A percentile compares a stretch with the other conserved stretches of the same genome.
phyloP scores from a whole-genome alignment of 2,113 vertebrate genomes.

The Mystacornis crossleyi region DNA sequence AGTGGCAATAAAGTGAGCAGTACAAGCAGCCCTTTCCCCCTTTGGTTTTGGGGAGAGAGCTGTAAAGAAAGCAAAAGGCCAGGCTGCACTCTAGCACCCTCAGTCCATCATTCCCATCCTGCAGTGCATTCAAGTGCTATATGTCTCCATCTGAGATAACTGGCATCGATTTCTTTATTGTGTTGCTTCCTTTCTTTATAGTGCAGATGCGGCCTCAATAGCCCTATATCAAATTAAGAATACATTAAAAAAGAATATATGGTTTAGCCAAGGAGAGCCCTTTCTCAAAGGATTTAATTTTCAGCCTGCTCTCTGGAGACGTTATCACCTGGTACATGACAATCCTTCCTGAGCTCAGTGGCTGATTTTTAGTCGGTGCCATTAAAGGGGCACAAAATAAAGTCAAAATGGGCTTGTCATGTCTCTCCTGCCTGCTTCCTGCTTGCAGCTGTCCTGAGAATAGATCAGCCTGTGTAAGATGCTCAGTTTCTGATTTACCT shows the following conservation, averaged over 20 bases:
- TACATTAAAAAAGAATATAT: constrained; percentile 32
- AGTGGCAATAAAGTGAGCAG: not conserved
- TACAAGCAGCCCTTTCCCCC: not conserved
- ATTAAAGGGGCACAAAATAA: not conserved
- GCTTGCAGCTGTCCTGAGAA: not conserved
- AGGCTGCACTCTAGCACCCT: not conserved
- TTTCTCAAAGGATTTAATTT: constrained; percentile 45
- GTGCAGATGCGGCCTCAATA: constrained; percentile 25
- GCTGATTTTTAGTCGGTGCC: not conserved
- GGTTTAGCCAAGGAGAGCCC: not conserved
- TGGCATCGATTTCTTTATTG: constrained; percentile 50
- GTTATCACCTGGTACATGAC: constrained; percentile 1
- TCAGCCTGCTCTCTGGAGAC: not conserved
- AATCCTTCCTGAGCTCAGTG: not conserved
- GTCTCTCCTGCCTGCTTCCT: not conserved
- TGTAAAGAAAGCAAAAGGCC: not conserved
- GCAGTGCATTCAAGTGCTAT: not conserved
- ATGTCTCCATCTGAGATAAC: constrained; percentile 35
- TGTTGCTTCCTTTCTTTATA: constrained; percentile 32
- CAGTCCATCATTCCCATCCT: not conserved
- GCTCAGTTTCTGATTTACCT: not conserved
- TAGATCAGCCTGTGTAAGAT: not conserved
- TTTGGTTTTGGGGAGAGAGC: not conserved
- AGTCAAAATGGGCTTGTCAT: not conserved
- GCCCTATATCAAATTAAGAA: constrained; percentile 53